These are phyloP conservation scores for Ptychoptera contaminata DNA, from an alignment of 2,888 invertebrate species.

Conservation along the genomic window DNA sequence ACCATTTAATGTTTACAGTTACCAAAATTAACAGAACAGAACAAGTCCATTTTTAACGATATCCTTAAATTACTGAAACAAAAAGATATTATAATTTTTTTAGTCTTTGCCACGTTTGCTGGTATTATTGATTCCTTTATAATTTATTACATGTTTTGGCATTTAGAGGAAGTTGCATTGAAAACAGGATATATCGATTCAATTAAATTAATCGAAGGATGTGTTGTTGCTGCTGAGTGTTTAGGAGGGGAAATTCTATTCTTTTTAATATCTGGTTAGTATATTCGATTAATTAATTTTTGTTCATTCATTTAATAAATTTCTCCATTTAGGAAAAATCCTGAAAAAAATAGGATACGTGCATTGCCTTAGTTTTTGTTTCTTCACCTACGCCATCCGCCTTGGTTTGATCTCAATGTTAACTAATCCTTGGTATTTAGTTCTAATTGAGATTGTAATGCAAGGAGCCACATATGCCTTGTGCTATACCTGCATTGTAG, in stretches of 20 bases:
- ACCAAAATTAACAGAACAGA: slow-evolving; percentile 47
- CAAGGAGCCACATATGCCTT: slow-evolving; percentile 80
- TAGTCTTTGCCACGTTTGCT: slow-evolving; percentile 55
- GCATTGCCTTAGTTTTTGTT: slow-evolving; percentile 58
- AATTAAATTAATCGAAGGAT: slow-evolving; percentile 64
- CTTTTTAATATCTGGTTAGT: slow-evolving; percentile 42
- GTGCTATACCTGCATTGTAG: slow-evolving; percentile 67
- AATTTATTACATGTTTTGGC: slow-evolving; percentile 73
- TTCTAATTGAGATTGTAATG: slow-evolving; percentile 63
- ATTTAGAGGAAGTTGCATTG: slow-evolving; percentile 58
- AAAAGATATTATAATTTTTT: slow-evolving; percentile 49
- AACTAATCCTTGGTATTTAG: slow-evolving; percentile 65
- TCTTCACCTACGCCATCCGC: slow-evolving; percentile 59
- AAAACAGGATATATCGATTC: slow-evolving; percentile 41
- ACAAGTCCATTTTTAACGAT: slow-evolving; percentile 48
- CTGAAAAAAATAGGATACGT: slow-evolving; percentile 65
- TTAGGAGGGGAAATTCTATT: slow-evolving; percentile 64
- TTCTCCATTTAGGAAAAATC: slow-evolving; percentile 41
- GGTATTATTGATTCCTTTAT: slow-evolving; percentile 68
- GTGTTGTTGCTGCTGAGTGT: slow-evolving; percentile 63
- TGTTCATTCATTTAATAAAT: no score
- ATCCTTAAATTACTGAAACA: slow-evolving; percentile 43
- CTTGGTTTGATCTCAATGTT: slow-evolving; percentile 60
- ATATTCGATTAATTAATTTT: no score
- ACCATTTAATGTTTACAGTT: slow-evolving; percentile 34